Evolutionary conservation across 2,888 invertebrate genomes (phyloP), one percentile per base, ranked within the genome.

Genomic region (Biston betularia): DNA sequence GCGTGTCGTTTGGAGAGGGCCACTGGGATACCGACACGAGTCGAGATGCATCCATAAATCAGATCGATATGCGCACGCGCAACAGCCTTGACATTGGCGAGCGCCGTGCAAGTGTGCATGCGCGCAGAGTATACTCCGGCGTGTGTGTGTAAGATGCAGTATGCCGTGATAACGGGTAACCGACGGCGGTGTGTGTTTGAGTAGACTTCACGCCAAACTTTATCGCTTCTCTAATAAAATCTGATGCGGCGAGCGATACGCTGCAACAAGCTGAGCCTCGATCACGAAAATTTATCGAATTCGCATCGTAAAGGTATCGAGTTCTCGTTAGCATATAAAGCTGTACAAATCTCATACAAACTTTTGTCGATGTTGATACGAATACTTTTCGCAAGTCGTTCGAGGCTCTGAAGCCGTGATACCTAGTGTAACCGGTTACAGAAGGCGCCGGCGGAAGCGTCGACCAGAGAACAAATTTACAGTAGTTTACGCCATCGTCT

Each of bases 41-140:
- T 14, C 14, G 11, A 38, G 10, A 7, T 33, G 50, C n/a, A 8
- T 6, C 35, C 35, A 35, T 5, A 52, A 52, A 52, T 38, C n/a
- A 14, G 52, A n/a, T 38, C 9, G 9, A 38, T 38, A 38, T 38
- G 38, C 52, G 38, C 38, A 14, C 14, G 52, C 35, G 52, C 52
- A 52, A 38, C 52, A 38, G 14, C 52, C 52, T 52, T 52, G 52
- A 52, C 52, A 38, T 35, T 52, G 35, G 52, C 35, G 35, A 38
- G 38, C 52, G 14, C 38, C 14, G 35, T 3, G 35, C 38, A 9
- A 0, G 8, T 8, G 14, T 10, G 52, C 12, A 38, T 9, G 52
- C 12, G 52, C 14, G 8, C 35, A 35, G 14, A 14, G 15, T 46
- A 5, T 44, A 14, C 7, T 14, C 8, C 24, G 24, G 24, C 24